Base-by-base conservation (phyloP, 2,113 vertebrate genomes). In the Uria lomvia region DNA sequence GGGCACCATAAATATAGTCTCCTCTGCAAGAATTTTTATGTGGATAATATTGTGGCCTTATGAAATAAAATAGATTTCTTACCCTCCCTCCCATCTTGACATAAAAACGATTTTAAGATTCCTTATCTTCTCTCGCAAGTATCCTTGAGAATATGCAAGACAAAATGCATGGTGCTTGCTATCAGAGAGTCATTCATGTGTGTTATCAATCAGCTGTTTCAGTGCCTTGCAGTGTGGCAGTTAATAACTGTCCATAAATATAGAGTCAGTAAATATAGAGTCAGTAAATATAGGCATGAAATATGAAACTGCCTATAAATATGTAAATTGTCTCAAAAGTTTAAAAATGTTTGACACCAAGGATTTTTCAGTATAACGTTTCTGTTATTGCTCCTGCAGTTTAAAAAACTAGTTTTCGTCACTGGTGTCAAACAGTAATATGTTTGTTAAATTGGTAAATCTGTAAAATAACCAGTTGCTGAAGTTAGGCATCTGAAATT, bases 151-250 rank as follows among this genome's bases (percentile, higher is more conserved):
- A 78, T 60, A 72, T 56, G 40, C 36, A 86, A 60, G 91, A 47
- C 9, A 78, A 92, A 93, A 85, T 49, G 26, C 49, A 52, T 72
- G 11, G 7, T 38, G 42, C 14, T 86, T 88, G 23, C 36, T 62
- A 74, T 78, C 55, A 70, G 45, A 42, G 43, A 84, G 29, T 79
- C 18, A 92, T 75, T 95, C 53, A 63, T 56, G n/a, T 60, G 47
- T 92, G 56, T 88, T 93, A 75, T 88, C 94, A 72, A 42, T 95
- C 74, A 90, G 34, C 43, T 92, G 15, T 85, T 94, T 90, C 85
- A 78, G 17, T 78, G 60, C 36, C 81, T 66, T 73, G 26, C 50
- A 77, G 21, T n/a, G 24, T 75, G 73, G 43, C 62, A 59, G 52
- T 73, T 90, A 91, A 87, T 84, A 92, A 78, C 56, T 43, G 27